Conservation (phyloP, 2,113 vertebrate genomes). For the Embiotoca jacksoni region DNA sequence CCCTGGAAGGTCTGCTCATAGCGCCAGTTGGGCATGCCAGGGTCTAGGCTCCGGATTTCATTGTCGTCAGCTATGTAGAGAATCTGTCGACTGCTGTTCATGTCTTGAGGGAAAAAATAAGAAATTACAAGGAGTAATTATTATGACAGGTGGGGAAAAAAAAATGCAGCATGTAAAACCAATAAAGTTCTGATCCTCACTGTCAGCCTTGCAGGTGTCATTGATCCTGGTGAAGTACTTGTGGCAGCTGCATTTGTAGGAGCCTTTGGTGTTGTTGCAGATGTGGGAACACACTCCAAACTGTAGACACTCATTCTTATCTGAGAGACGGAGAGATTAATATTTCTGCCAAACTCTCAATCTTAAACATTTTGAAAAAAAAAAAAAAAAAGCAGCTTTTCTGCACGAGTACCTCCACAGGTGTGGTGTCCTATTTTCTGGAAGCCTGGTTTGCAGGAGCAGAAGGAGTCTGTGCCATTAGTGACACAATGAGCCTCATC, state of each 20-base stretch:
- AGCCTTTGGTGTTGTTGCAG: constrained; percentile 98
- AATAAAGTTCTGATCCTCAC: constrained; percentile 69
- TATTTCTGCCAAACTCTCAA: not conserved
- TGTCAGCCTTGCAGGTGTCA: constrained; percentile 95
- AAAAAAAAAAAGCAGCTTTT: not conserved
- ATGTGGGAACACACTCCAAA: constrained; percentile 95
- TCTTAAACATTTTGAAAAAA: not conserved
- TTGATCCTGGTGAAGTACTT: constrained; percentile 94
- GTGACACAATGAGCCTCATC: constrained; percentile 90
- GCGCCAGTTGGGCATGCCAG: constrained; percentile 92
- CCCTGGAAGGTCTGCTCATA: constrained; percentile 98
- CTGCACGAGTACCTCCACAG: constrained; percentile 88
- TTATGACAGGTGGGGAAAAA: not conserved
- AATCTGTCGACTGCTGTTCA: constrained; percentile 78
- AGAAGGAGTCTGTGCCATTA: constrained; percentile 88
- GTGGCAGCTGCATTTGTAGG: constrained; percentile 93
- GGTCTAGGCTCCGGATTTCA: constrained; percentile 96
- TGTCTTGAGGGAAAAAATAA: constrained; percentile 24
- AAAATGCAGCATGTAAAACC: not conserved
- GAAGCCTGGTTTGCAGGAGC: constrained; percentile 92
- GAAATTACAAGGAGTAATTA: not conserved
- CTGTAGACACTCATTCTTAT: constrained; percentile 92
- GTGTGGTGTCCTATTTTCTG: constrained; percentile 88
- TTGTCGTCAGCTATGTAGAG: constrained; percentile 98
- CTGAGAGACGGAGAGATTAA: constrained; percentile 71